Conservation (phyloP, 2,797 vertebrate species). For the Neopelma chrysocephalum region DNA sequence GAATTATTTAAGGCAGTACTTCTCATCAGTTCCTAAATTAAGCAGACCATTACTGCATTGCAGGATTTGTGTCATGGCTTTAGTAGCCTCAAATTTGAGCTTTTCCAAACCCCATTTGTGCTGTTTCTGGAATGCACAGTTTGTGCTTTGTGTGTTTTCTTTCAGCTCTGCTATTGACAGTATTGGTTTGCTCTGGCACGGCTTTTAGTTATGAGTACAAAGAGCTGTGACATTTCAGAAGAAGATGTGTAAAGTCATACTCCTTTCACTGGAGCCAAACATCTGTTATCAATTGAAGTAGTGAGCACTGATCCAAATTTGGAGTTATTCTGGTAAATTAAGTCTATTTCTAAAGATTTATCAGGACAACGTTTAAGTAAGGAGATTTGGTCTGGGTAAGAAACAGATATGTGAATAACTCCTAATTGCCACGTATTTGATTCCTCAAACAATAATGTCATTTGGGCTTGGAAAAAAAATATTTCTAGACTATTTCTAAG, state of each 20-base stretch:
- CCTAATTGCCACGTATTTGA: neutral
- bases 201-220: conserved; percentile 39
- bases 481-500: neutral
- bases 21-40: conserved; percentile 13
- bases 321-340: conserved; percentile 31
- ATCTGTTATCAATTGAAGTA: conserved; percentile 48
- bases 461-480: neutral
- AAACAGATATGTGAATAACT: neutral
- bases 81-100: neutral
- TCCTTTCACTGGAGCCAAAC: conserved; percentile 34
- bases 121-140: conserved; percentile 11
- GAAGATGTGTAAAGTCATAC: conserved; percentile 14
- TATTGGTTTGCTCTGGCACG: conserved; percentile 28
- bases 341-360: conserved; percentile 29
- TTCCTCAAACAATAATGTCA: neutral
- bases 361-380: neutral
- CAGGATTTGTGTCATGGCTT: neutral
- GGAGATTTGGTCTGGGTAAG: neutral
- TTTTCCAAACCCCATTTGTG: neutral
- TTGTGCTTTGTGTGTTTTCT: conserved; percentile 33
- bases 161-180: conserved; percentile 38
- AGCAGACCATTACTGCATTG: neutral
- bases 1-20: neutral
- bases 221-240: conserved; percentile 56
- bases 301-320: conserved; percentile 38